Conservation (phyloP, 2,113 vertebrate species). For the Ptilonorhynchus violaceus region DNA sequence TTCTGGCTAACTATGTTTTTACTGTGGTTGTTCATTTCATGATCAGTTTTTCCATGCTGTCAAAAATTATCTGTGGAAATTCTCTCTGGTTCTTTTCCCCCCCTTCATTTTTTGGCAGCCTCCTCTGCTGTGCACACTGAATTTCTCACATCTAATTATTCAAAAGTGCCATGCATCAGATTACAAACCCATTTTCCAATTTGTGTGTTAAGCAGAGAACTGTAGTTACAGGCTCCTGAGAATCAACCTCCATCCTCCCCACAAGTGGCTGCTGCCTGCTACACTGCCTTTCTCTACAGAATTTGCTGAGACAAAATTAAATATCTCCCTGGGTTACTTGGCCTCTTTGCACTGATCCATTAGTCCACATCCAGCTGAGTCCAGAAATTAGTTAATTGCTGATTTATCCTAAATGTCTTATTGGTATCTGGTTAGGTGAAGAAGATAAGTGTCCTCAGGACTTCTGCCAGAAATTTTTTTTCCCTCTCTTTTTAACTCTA, state of each 20-base stretch:
- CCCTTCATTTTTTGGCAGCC: neutral
- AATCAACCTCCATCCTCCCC: neutral
- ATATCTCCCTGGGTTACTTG: neutral
- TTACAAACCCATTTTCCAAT: conserved; percentile 38
- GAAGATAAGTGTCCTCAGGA: neutral
- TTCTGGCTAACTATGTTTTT: neutral
- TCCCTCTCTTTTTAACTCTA: neutral
- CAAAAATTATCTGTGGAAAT: neutral
- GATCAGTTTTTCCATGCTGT: neutral
- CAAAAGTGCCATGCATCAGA: neutral
- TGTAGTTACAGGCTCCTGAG: neutral
- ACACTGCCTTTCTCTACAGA: neutral
- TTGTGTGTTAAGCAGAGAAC: neutral
- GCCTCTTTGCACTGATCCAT: neutral
- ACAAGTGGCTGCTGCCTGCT: neutral
- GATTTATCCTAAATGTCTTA: neutral
- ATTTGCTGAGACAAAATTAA: neutral
- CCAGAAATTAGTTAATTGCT: neutral
- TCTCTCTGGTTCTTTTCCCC: fast-evolving
- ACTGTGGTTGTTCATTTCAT: neutral
- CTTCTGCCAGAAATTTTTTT: neutral
- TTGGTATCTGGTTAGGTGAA: neutral
- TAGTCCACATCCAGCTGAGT: neutral
- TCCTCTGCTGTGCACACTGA: neutral
- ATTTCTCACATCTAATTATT: conserved; percentile 34